Percentiles rank a stretch among this genome's conserved stretches.
Evolutionary conservation across 2,888 invertebrate species (phyloP).

Genomic region (Blomia tropicalis): DNA sequence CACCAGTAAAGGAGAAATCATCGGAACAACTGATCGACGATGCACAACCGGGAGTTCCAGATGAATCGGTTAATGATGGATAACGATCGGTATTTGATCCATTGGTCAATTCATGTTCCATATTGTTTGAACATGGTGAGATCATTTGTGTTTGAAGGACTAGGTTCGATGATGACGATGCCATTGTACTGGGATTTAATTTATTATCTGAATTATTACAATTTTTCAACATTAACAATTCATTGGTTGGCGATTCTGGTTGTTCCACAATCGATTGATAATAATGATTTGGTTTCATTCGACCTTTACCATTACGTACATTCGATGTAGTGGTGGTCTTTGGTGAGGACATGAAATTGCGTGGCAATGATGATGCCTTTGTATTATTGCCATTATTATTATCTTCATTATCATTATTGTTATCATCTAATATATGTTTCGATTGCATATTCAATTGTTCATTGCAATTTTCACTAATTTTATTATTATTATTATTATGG

Average conservation of each 20-base stretch:
- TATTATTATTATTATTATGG: neutral
- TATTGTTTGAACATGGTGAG: neutral
- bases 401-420: neutral
- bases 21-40: slow-evolving; percentile 12
- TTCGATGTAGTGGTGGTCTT: neutral
- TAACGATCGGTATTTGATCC: neutral
- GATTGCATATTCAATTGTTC: neutral
- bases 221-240: neutral
- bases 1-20: slow-evolving; percentile 10
- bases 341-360: neutral
- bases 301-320: neutral
- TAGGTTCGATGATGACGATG: neutral
- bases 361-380: slow-evolving; percentile 2
- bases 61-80: neutral
- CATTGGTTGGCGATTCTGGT: neutral
- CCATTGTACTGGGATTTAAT: neutral
- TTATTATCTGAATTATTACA: neutral
- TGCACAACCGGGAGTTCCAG: slow-evolving; percentile 2
- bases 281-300: neutral
- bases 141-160: neutral
- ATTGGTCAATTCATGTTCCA: neutral
- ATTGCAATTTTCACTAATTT: neutral
- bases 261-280: neutral
- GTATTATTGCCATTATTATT: slow-evolving; percentile 6
- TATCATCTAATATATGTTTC: neutral